Base-by-base conservation (phyloP, 2,888 invertebrate species). In the Melanostoma scalare region DNA sequence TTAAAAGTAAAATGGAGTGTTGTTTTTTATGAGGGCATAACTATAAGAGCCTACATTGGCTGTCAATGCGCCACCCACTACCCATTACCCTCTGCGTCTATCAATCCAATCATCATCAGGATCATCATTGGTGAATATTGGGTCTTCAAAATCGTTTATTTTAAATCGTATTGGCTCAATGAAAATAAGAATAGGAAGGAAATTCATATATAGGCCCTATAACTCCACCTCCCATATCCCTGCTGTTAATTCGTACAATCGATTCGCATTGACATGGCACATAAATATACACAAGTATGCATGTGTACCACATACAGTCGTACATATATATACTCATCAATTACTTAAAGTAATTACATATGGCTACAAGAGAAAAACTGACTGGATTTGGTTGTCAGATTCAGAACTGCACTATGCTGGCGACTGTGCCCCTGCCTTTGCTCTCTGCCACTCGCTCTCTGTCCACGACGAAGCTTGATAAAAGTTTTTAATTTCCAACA, bases 281-380 rank as follows among this genome's bases (percentile, higher is more conserved):
- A 63, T 20, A 20, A 20, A 20, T 20, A 20, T 20, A 20, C 20
- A 20, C 1, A 20, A 20, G 20, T 20, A 20, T 20, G 20, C 20
- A 20, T 20, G 20, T 20, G 20, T 20, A 20, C 20, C 0, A 20
- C 20, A n/a, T n/a, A n/a, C n/a, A n/a, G n/a, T n/a, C n/a, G 20
- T 20, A 20, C 20, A 20, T 20, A 35, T 48, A 50, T 63, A 63
- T 65, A 76, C 73, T 78, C 82, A 78, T 77, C 77, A 82, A 82
- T 82, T 82, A 78, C 82, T 82, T 74, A 82, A 82, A 61, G 72
- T 82, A 82, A 82, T 82, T 78, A 82, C 77, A 73, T 69, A 78
- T 74, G 58, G 56, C 68, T 73, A 69, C 82, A 20, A 20, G 82
- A 82, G 65, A 77, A 67, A 81, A 71, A 71, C 71, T 42, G 48